Evolutionary conservation across 1,140 invertebrate genomes (phyloP), one percentile per base, ranked within the genome.

Genomic region (Microplitis mediator): DNA sequence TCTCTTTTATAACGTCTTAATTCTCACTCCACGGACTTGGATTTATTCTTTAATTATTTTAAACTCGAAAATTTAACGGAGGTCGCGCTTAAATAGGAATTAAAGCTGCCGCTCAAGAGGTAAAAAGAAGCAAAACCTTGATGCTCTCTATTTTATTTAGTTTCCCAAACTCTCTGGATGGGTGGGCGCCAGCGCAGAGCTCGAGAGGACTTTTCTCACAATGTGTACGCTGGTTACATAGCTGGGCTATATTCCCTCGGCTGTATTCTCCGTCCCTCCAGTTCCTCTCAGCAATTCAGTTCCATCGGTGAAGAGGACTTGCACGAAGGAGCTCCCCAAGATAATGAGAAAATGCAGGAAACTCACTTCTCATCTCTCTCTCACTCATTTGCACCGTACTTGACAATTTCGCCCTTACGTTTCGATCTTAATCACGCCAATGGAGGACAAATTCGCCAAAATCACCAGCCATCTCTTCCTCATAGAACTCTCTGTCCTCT

Each of bases 321-420:
- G 14, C 6, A 39, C 14, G 36, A 63, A 62, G 69, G 58, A 71
- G 45, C 31, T 45, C 34, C 62, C 32, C 31, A 32, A 61, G 75
- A 78, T 79, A 79, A 79, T 79, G 78, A 79, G 78, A 78, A 79
- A 79, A 79, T 78, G 72, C 75, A 78, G 74, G 71, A 78, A 78
- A 72, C 71, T 45, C 39, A 6, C 39, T 6, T 9, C 39, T 45
- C 39, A 45, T 31, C 36, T 63, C 51, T 67, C 36, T 14, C 64
- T 45, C 61, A 50, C 60, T 35, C 39, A 56, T 50, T 16, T 11
- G 14, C 54, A 31, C 14, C 61, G 11, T 45, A 8, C 13, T 14
- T 31, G 32, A n/a, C 13, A 6, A 36, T 35, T 5, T 36, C n/a
- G 11, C 36, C n/a, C 39, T 45, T 23, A 54, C 56, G 32, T 60